Conservation (phyloP, 2,797 vertebrate genomes). For the Rhynchotus rufescens region DNA sequence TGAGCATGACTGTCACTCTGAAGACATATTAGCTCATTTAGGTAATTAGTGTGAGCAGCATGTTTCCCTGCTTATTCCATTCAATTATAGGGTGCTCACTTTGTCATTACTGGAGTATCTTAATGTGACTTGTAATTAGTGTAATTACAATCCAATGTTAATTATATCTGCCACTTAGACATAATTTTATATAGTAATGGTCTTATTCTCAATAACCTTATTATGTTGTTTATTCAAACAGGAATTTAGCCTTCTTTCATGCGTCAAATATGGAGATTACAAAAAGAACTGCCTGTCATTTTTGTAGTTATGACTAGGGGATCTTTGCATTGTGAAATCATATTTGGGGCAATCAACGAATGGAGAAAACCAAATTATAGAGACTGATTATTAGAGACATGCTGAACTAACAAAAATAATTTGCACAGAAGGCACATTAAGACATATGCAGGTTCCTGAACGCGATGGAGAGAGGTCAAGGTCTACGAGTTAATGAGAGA, state of each 20-base stretch:
- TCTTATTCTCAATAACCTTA: constrained; percentile 87
- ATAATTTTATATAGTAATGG: constrained; percentile 90
- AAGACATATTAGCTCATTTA: constrained; percentile 89
- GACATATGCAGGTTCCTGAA: neutral
- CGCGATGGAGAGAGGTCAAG: constrained; percentile 3
- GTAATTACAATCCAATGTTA: constrained; percentile 93
- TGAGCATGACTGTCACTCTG: constrained; percentile 82
- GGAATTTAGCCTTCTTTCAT: constrained; percentile 88
- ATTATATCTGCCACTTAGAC: constrained; percentile 89
- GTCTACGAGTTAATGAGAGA: neutral
- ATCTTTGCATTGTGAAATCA: constrained; percentile 77
- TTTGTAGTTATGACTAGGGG: constrained; percentile 75
- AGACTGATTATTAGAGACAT: constrained; percentile 60
- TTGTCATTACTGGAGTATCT: constrained; percentile 90
- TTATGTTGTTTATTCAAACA: constrained; percentile 88
- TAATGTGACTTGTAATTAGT: constrained; percentile 94
- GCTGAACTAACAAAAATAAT: constrained; percentile 67
- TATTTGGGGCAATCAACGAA: constrained; percentile 79
- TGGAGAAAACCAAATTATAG: constrained; percentile 77
- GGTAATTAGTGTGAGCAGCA: constrained; percentile 86
- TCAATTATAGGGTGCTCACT: constrained; percentile 88
- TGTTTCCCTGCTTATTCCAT: constrained; percentile 90
- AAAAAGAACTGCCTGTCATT: constrained; percentile 78
- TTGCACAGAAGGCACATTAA: constrained; percentile 34
- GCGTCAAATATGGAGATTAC: constrained; percentile 83